Evolutionary conservation across 2,888 invertebrate genomes (phyloP), one percentile per base, ranked within the genome.

Genomic region (Parnassius mnemosyne): DNA sequence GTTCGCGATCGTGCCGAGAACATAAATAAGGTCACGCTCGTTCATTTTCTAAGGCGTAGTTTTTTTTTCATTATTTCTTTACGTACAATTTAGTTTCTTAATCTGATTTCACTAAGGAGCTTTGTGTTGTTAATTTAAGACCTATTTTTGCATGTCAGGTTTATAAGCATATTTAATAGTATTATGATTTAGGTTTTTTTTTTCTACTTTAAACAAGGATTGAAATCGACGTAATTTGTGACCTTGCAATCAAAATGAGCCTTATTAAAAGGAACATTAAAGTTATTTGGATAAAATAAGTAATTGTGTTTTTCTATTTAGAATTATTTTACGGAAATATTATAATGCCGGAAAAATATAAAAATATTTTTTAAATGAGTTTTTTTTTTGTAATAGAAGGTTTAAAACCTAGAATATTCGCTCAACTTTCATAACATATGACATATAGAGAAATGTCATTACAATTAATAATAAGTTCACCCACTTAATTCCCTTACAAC

Each of bases 1-100:
- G 55, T 46, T 42, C 63, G 50, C 58, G 63, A 63, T 58, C 63
- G 63, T 63, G 63, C 59, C 52, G 51, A 34, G 63, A 63, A 63
- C 58, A 51, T 55, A 55, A 59, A 63, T 63, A 63, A 46, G 63
- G 63, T 63, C 52, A 59, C 57, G 63, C 59, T 55, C 55, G 43
- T 62, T 53, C 25, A 57, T 53, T 54, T 53, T 54, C 57, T 47
- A 60, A 57, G 62, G 43, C 62, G 49, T 50, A 53, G 44, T 49
- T 57, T 57, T 62, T 58, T n/a, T 25, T n/a, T n/a, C n/a, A 56
- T 50, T 53, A 62, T 58, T 53, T 44, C 52, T 47, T 47, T 54
- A 11, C 53, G 25, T 50, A 44, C 20, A 57, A 53, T 60, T 54
- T 55, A 51, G 44, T 49, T 49, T 47, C 49, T 46, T 53, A 53